A percentile compares a stretch with the other conserved stretches of the same genome.
These are phyloP conservation scores for Ranitomeya variabilis DNA, from an alignment of 2,113 vertebrate species.

Conservation along the genomic window DNA sequence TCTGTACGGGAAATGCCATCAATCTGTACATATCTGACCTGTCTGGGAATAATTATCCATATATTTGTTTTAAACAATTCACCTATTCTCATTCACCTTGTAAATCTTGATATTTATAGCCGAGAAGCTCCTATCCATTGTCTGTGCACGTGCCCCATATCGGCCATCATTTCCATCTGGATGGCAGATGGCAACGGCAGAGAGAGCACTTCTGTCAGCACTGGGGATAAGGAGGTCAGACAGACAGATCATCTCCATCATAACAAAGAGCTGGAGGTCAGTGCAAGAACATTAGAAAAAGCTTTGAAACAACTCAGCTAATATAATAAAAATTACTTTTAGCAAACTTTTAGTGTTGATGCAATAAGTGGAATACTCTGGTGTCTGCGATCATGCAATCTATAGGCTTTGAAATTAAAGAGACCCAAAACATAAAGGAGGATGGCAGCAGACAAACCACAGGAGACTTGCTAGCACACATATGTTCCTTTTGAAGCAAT, in stretches of 20 bases:
- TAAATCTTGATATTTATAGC: not conserved
- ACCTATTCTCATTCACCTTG: not conserved
- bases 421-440: not conserved
- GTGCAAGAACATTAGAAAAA: not conserved
- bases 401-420: not conserved
- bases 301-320: not conserved
- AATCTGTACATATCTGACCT: not conserved
- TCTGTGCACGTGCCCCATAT: not conserved
- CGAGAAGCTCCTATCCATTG: not conserved
- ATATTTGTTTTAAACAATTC: not conserved
- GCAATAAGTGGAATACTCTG: not conserved
- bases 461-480: not conserved
- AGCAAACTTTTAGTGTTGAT: not conserved
- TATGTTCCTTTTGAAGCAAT: constrained; percentile 8
- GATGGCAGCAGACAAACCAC: not conserved
- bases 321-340: not conserved
- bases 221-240: constrained; percentile 1
- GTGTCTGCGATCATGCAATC: not conserved
- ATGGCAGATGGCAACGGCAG: constrained; percentile 31
- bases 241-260: constrained; percentile 16
- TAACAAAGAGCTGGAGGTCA: constrained; percentile 13
- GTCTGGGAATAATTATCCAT: not conserved
- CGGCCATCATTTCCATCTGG: constrained; percentile 29
- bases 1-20: not conserved
- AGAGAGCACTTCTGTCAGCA: not conserved